phyloP scores from a whole-genome alignment of 2,888 invertebrate genomes.

The Tachina lurida region DNA sequence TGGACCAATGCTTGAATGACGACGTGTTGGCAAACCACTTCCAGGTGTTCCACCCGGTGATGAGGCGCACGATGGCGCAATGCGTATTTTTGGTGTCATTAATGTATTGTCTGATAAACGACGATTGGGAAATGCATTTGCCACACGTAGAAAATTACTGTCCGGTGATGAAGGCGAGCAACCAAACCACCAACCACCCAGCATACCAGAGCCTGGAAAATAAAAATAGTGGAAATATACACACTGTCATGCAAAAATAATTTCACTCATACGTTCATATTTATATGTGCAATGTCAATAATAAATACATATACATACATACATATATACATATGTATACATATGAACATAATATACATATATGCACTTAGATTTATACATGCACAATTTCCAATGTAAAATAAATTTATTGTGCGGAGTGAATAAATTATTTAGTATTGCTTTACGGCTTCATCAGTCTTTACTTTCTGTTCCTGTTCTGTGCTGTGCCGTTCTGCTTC shows the following conservation, averaged over 20 bases:
- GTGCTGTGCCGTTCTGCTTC: too few relatives aligned
- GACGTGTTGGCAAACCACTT: conserved; percentile 91
- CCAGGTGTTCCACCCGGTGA: conserved; percentile 89
- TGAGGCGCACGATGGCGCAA: conserved; percentile 94
- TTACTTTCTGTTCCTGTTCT: too few relatives aligned
- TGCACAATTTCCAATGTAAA: conserved; percentile 2
- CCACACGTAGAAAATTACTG: conserved; percentile 93
- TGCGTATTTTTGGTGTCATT: conserved; percentile 94
- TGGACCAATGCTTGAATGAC: conserved; percentile 95
- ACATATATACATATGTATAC: background rate
- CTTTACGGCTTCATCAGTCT: too few relatives aligned
- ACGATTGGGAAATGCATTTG: conserved; percentile 91
- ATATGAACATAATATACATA: too few relatives aligned
- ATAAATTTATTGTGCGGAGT: conserved; percentile 5
- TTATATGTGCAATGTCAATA: background rate
- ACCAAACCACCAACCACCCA: conserved; percentile 93
- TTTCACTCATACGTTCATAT: background rate
- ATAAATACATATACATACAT: background rate
- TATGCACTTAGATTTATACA: too few relatives aligned
- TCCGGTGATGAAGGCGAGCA: conserved; percentile 92
- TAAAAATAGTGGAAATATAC: conserved; percentile 1
- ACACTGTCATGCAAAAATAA: background rate
- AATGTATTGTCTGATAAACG: conserved; percentile 95
- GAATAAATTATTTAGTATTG: too few relatives aligned
- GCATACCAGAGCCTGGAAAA: conserved; percentile 85